Percentiles rank a stretch among this genome's conserved stretches.
These are phyloP conservation scores for Myopa testacea DNA, from an alignment of 2,888 invertebrate species.

Conservation along the genomic window DNA sequence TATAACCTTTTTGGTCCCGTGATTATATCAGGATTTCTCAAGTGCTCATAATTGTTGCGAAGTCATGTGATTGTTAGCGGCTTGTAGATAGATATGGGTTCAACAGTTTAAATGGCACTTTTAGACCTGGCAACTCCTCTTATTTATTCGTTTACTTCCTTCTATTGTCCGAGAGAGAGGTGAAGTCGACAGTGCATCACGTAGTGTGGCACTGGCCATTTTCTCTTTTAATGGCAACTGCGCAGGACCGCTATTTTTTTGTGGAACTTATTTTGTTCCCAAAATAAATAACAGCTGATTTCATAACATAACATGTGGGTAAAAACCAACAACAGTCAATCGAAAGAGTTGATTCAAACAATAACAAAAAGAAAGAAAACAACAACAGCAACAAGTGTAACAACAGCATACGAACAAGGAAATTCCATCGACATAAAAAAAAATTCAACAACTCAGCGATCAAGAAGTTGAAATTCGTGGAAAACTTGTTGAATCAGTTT, in stretches of 20 bases:
- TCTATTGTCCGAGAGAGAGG: not conserved
- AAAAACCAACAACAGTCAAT: not conserved
- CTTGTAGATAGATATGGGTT: no score
- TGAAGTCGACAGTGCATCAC: no score
- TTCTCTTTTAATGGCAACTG: constrained; percentile 15
- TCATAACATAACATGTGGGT: not conserved
- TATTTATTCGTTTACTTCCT: not conserved
- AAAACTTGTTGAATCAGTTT: constrained; percentile 23
- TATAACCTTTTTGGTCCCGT: no score
- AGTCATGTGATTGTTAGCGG: no score
- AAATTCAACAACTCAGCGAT: not conserved
- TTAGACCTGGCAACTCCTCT: not conserved
- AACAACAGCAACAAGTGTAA: not conserved
- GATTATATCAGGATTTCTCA: no score
- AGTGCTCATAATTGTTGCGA: no score
- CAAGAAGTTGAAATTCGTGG: constrained; percentile 1
- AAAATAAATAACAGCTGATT: constrained; percentile 36
- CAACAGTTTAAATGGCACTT: not conserved
- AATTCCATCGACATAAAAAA: not conserved
- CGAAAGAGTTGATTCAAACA: not conserved
- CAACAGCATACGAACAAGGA: not conserved
- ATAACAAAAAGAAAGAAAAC: not conserved
- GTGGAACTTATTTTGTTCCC: constrained; percentile 28
- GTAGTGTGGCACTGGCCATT: no score
- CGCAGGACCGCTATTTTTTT: constrained; percentile 26